These are phyloP conservation scores for Gracilinanus agilis DNA, from an alignment of 2,113 vertebrate species.

Conservation along the genomic window DNA sequence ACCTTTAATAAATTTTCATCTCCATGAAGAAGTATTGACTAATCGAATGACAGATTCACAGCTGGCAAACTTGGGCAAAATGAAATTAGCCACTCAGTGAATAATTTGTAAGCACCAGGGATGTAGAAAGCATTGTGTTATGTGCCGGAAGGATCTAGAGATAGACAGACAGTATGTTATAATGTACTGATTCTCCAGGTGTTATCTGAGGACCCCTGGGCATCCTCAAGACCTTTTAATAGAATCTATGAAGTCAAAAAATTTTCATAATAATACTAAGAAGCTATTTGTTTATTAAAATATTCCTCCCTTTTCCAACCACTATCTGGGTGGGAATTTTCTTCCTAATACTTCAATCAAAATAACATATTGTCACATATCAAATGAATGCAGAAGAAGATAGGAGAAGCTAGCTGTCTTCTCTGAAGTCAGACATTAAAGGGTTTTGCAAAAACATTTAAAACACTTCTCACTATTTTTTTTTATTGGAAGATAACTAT, in stretches of 20 bases:
- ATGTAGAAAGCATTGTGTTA: not conserved
- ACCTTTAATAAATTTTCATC: slow-evolving; percentile 17
- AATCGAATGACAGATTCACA: not conserved
- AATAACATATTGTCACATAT: not conserved
- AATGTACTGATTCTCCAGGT: not conserved
- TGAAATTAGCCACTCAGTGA: not conserved
- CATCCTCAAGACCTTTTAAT: not conserved
- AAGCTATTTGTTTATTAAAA: not conserved
- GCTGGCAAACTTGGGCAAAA: not conserved
- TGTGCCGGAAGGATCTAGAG: not conserved
- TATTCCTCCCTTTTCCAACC: not conserved
- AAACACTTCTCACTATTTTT: not conserved
- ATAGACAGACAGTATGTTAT: not conserved
- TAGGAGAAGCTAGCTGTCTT: not conserved
- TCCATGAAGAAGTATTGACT: slow-evolving; percentile 48
- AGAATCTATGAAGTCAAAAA: not conserved
- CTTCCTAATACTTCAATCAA: not conserved
- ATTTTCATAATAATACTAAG: not conserved
- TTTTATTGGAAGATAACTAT: not conserved
- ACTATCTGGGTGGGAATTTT: not conserved
- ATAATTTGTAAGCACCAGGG: not conserved
- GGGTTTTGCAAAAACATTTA: not conserved
- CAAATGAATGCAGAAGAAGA: not conserved
- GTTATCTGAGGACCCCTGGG: not conserved
- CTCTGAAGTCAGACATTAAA: not conserved